Evolutionary conservation across 2,797 vertebrate genomes (phyloP).

Genomic region (Takifugu rubripes): DNA sequence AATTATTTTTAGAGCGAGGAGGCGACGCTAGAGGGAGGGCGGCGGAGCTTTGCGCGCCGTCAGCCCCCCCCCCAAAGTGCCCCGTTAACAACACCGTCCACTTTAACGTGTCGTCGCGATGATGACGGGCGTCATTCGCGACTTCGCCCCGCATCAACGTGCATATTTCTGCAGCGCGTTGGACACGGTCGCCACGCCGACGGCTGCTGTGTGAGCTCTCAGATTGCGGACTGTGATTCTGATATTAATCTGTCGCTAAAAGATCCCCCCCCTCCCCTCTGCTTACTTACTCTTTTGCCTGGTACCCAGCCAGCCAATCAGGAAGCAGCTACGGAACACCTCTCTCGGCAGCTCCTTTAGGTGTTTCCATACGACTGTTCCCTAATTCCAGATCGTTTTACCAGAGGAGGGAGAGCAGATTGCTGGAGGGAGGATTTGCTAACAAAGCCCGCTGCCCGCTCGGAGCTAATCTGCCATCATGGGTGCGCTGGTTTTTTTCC

Average conservation of each 20-base stretch:
- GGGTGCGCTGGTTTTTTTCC: conserved; percentile 32
- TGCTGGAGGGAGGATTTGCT: conserved; percentile 51
- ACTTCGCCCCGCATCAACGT: conserved; percentile 48
- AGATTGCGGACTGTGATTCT: conserved; percentile 8
- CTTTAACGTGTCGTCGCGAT: conserved; percentile 20
- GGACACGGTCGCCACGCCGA: too few relatives aligned
- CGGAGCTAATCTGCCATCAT: conserved; percentile 58
- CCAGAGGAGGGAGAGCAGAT: not conserved
- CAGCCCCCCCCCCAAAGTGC: too few relatives aligned
- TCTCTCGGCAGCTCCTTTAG: conserved; percentile 44
- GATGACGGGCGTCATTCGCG: conserved; percentile 52
- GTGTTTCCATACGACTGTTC: conserved; percentile 4
- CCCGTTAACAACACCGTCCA: too few relatives aligned
- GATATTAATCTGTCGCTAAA: conserved; percentile 19
- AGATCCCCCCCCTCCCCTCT: conserved; percentile 38
- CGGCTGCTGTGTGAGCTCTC: not conserved
- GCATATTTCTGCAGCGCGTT: conserved; percentile 3
- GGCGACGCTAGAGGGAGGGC: conserved; percentile 23
- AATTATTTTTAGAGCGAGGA: conserved; percentile 30
- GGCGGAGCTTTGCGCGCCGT: too few relatives aligned
- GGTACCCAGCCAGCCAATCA: conserved; percentile 78
- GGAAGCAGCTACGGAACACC: conserved; percentile 53
- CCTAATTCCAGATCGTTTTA: too few relatives aligned
- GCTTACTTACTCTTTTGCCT: conserved; percentile 71
- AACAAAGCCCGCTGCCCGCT: conserved; percentile 41